Evolutionary conservation across 2,113 vertebrate species (phyloP), one percentile per base, ranked within the genome.

Genomic region (Phycodurus eques): DNA sequence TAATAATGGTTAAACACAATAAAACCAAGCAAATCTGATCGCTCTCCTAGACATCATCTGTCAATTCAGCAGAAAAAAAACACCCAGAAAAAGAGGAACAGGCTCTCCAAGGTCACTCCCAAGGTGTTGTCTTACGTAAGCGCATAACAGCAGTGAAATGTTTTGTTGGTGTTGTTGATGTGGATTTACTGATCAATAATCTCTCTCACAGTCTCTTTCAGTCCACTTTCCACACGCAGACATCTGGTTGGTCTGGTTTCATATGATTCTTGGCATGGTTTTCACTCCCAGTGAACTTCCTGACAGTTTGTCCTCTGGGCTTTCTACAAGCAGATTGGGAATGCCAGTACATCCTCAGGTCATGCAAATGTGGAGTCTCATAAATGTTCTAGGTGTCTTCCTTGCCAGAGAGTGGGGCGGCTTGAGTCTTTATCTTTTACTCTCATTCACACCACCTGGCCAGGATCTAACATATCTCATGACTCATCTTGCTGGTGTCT

Each of bases 211-310:
- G 39, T 64, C 19, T 64, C 22, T 47, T 47, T 15, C 42, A 12
- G 63, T 46, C 5, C 42, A 46, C 63, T 8, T 33, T 61, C 31
- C 59, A 61, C 31, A 17, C 14, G 22, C n/a, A 31, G 64, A 66
- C 68, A 69, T 69, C 75, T 65, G 70, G 77, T 84, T 42, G 76
- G 72, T 84, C 73, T 70, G 80, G 78, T 80, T 80, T 27, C 61
- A 62, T 35, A 0, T 20, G 56, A 65, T 49, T 73, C 2, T 71
- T 62, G 27, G 2, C 0, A 2, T 46, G 33, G 8, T 64, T 73
- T 20, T 3, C 2, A 6, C 35, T 19, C 14, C 56, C 39, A n/a
- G 39, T 8, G 22, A 72, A 57, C 71, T 44, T 65, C 31, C n/a
- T 62, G 68, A 72, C 76, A 71, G 82, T 78, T 80, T 78, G 31